Percentiles rank a stretch among this genome's conserved stretches.
phyloP scores from a whole-genome alignment of 2,797 vertebrate species.

The Spinus olivaceus region DNA sequence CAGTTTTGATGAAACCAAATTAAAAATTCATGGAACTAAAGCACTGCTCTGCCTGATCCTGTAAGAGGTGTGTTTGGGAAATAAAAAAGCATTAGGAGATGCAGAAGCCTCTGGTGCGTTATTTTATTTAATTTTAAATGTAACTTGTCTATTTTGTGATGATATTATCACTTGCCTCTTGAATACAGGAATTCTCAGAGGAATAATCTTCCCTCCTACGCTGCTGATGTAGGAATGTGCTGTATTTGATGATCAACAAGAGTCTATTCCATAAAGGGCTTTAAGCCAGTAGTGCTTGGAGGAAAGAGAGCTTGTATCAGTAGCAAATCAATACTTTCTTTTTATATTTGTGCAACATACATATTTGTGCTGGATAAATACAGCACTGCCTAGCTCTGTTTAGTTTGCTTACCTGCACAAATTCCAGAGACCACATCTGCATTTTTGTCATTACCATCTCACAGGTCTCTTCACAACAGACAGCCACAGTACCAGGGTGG shows the following conservation, averaged over 20 bases:
- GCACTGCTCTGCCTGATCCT: background rate
- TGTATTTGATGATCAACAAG: slow-evolving; percentile 57
- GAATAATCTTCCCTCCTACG: slow-evolving; percentile 28
- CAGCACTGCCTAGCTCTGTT: slow-evolving; percentile 33
- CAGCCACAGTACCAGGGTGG: background rate
- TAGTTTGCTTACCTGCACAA: slow-evolving; percentile 21
- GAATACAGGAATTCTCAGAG: slow-evolving; percentile 32
- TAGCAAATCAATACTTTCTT: slow-evolving; percentile 56
- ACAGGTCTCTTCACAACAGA: slow-evolving; percentile 45
- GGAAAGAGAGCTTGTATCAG: slow-evolving; percentile 42
- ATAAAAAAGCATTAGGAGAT: background rate
- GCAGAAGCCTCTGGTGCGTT: background rate
- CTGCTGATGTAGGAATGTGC: slow-evolving; percentile 33
- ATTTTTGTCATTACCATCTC: slow-evolving; percentile 57
- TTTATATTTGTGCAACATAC: slow-evolving; percentile 22
- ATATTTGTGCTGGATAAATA: slow-evolving; percentile 62
- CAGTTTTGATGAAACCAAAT: slow-evolving; percentile 2
- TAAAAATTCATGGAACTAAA: slow-evolving; percentile 32
- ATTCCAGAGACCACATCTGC: slow-evolving; percentile 35
- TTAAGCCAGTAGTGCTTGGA: slow-evolving; percentile 22
- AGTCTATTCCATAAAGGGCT: slow-evolving; percentile 46
- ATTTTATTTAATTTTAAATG: slow-evolving; percentile 45
- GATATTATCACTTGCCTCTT: slow-evolving; percentile 47
- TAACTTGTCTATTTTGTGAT: slow-evolving; percentile 34
- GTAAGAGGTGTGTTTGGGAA: background rate